phyloP scores from a whole-genome alignment of 2,797 vertebrate genomes.

The Oceanodroma leucorhoa region DNA sequence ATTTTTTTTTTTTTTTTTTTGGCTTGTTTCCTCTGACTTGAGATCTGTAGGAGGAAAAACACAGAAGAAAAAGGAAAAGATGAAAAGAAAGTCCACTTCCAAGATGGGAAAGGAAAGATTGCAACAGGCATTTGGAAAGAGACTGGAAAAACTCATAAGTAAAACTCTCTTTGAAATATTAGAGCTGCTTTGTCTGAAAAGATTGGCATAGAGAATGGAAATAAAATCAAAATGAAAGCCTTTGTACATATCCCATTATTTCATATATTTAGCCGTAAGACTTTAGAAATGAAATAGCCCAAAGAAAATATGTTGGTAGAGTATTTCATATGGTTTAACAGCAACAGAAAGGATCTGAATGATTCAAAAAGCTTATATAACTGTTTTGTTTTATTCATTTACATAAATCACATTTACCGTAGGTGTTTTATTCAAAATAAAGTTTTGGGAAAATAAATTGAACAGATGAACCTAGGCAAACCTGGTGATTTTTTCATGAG shows the following conservation, averaged over 20 bases:
- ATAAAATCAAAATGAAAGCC: conserved; percentile 67
- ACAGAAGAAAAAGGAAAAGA: not conserved
- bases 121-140: conserved; percentile 43
- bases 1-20: too few relatives aligned
- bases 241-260: conserved; percentile 67
- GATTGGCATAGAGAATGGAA: conserved; percentile 54
- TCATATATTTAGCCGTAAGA: conserved; percentile 61
- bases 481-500: conserved; percentile 80
- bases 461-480: conserved; percentile 82
- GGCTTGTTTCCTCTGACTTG: not conserved
- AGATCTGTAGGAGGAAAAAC: not conserved
- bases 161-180: conserved; percentile 67
- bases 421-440: conserved; percentile 84
- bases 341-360: conserved; percentile 66
- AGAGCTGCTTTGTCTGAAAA: conserved; percentile 59
- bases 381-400: conserved; percentile 80
- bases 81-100: conserved; percentile 41
- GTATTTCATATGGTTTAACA: conserved; percentile 59
- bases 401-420: conserved; percentile 80
- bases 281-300: conserved; percentile 72
- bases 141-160: conserved; percentile 43
- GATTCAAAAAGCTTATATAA: conserved; percentile 77
- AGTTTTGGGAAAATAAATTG: conserved; percentile 79
- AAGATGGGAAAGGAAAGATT: conserved; percentile 9
- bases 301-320: conserved; percentile 48